phyloP scores from a whole-genome alignment of 2,888 invertebrate genomes.

The Eristalis intricaria region DNA sequence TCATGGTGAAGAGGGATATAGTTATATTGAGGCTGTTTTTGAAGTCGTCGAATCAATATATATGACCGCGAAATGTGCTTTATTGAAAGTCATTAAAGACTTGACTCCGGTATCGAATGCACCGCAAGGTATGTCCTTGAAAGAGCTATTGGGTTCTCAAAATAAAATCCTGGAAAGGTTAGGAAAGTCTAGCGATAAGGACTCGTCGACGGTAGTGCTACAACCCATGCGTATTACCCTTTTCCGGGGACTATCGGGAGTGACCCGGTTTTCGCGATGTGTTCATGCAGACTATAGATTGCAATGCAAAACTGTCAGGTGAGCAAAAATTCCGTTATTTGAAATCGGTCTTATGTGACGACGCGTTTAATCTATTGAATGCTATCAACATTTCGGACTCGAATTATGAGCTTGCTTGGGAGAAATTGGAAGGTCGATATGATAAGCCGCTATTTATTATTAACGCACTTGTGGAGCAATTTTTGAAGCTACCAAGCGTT shows the following conservation, averaged over 20 bases:
- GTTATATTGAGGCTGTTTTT: too few relatives aligned
- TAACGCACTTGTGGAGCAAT: conserved; percentile 14
- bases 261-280: conserved; percentile 5
- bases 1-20: too few relatives aligned
- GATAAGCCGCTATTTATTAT: conserved; percentile 16
- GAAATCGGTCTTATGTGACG: conserved; percentile 8
- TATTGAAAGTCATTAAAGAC: too few relatives aligned
- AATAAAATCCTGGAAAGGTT: too few relatives aligned
- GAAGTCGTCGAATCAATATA: too few relatives aligned
- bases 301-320: not conserved
- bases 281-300: not conserved
- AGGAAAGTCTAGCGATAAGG: too few relatives aligned
- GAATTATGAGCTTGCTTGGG: conserved; percentile 21
- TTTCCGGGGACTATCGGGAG: conserved; percentile 6
- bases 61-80: too few relatives aligned
- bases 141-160: too few relatives aligned
- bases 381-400: conserved; percentile 9
- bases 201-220: too few relatives aligned
- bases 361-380: too few relatives aligned
- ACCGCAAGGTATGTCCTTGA: too few relatives aligned
- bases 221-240: not conserved
- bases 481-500: conserved; percentile 10
- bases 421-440: conserved; percentile 18
- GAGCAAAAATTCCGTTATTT: not conserved
- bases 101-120: too few relatives aligned